Base-by-base conservation (phyloP, 2,113 vertebrate genomes). In the Sarotherodon lohbergeri region DNA sequence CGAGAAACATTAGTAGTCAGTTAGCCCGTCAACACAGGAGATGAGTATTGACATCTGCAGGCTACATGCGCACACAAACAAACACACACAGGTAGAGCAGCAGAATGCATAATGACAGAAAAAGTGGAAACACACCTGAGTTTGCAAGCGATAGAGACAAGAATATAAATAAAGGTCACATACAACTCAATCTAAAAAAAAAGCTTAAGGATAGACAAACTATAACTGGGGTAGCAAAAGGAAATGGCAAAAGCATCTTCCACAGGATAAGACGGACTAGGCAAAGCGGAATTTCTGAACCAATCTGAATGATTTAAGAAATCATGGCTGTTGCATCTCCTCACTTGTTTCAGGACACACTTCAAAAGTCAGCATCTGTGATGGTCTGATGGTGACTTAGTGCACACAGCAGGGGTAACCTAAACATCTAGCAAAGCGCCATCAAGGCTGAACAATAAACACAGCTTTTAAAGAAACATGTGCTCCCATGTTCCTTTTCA, bases 1-100 rank as follows among this genome's bases (percentile, higher is more conserved):
- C 83, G 81, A 91, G 93, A 90, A 94, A 92, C 87, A 94, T 95
- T 94, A 93, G 94, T 84, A 95, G 91, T 93, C 91, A 73, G 93
- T 94, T 91, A 93, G 90, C 78, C 89, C 13, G 73, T 82, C 88
- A 84, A 88, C 87, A 54, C 83, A 46, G 88, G 68, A 90, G 93
- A 95, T 92, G 93, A 94, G 89, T 91, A 95, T 95, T 14, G 93
- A 95, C 93, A 92, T 93, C 85, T 92, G 92, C 86, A 41, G 79
- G 80, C 52, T 87, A 78, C 4, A 32, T 17, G 43, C 27, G 34
- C 73, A 78, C 71, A 81, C 83, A 71, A 63, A 85, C 80, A 56
- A 27, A 87, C 88, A 27, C 82, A 54, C 81, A 81, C 63, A 54
- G 17, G 71, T 3, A 27, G 36, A 78, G 36, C 50, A 52, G 24